Evolutionary conservation across 2,888 invertebrate species (phyloP), one percentile per base, ranked within the genome.

Genomic region (Torymus aiolomorphi): DNA sequence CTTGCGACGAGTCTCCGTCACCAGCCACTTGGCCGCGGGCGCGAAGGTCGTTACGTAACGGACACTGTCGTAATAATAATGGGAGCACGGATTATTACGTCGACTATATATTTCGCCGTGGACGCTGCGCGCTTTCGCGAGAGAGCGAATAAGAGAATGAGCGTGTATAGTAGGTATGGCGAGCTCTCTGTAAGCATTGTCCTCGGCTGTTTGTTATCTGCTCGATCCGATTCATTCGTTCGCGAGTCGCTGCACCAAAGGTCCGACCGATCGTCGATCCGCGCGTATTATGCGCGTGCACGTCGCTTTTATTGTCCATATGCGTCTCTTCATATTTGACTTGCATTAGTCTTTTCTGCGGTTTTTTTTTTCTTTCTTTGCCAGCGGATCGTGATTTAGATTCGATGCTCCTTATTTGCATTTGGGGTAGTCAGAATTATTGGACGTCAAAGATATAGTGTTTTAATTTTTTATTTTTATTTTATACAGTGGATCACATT

Each of bases 21-120:
- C 20, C 42, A 42, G 67, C 49, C 51, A 59, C 56, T 62, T 63
- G 69, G 59, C 62, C 42, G 59, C 59, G 49, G 18, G 51, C 54
- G 61, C 67, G 78, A 81, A 78, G 78, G 76, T 79, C 76, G 72
- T 79, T 76, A 77, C 81, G 78, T 76, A 78, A 81, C 49, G 5
- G 10, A 24, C 14, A 20, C 67, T 77, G 59, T 79, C 72, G 76
- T 76, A 78, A 80, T 80, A 70, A 74, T 77, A 80, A 81, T 81
- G 76, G 73, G 78, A 78, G 71, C 78, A 78, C 62, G 65, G 76
- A 76, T 81, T 78, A 81, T 81, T 81, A 73, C 69, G 66, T 24
- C 20, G 80, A 31, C 54, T 65, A 66, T 72, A 63, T 69, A 69
- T 76, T 76, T 73, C 56, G 65, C 59, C 16, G 18, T 24, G 49